Percentiles rank a stretch among this genome's conserved stretches.
phyloP scores from a whole-genome alignment of 2,888 invertebrate species.

The Masnerella sp. region DNA sequence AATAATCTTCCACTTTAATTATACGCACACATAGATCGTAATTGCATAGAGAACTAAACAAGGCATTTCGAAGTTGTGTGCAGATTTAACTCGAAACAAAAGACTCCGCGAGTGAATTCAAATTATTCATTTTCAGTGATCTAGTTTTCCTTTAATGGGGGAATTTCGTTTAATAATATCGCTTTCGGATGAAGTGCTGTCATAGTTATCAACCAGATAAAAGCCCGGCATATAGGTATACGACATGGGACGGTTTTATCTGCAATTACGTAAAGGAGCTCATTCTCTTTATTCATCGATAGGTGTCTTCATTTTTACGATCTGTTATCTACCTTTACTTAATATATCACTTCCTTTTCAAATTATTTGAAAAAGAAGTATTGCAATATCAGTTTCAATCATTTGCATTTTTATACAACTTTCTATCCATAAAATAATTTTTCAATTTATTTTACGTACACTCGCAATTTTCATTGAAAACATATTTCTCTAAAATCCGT shows the following conservation, averaged over 20 bases:
- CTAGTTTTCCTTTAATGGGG: too few species aligned
- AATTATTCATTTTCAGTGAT: slow-evolving; percentile 26
- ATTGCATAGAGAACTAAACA: slow-evolving; percentile 21
- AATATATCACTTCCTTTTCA: too few species aligned
- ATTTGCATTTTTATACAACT: too few species aligned
- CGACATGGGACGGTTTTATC: slow-evolving; percentile 3
- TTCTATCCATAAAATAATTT: too few species aligned
- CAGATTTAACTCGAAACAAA: slow-evolving; percentile 12
- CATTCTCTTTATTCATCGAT: neutral
- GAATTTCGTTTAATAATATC: slow-evolving; percentile 14
- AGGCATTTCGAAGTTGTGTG: slow-evolving; percentile 5
- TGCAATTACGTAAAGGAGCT: slow-evolving; percentile 14
- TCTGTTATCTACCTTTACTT: too few species aligned
- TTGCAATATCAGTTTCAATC: too few species aligned
- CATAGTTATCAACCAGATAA: slow-evolving; percentile 19
- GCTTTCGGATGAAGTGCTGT: neutral
- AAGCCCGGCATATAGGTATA: neutral
- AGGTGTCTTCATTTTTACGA: neutral
- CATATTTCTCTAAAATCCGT: too few species aligned
- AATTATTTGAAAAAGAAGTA: too few species aligned
- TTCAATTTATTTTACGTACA: too few species aligned
- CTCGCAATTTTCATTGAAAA: too few species aligned
- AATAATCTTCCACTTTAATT: slow-evolving; percentile 33
- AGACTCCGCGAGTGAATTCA: neutral
- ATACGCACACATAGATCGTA: slow-evolving; percentile 11